Conservation (phyloP, 2,113 vertebrate genomes). For the Pavo muticus region DNA sequence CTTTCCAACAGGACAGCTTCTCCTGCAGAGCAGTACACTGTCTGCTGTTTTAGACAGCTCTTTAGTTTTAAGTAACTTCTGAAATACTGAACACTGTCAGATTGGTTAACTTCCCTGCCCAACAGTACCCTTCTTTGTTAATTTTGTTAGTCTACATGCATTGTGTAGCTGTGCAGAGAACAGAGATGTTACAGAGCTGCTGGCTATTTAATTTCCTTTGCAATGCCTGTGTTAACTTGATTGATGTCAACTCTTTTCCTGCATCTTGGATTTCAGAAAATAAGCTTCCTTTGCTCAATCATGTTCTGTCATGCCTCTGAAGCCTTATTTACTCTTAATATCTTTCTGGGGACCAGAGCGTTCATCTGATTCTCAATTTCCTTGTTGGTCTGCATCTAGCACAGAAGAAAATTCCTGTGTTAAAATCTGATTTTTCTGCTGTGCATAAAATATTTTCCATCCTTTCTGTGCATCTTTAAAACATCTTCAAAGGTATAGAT, state of each 20-base stretch:
- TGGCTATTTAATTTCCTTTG: neutral
- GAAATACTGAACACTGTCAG: neutral
- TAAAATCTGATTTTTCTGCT: neutral
- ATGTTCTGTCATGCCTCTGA: neutral
- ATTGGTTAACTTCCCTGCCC: neutral
- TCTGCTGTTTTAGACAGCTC: neutral
- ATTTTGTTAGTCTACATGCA: neutral
- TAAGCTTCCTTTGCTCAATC: neutral
- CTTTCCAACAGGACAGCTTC: neutral
- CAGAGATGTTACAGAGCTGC: neutral
- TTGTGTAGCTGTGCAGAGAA: neutral
- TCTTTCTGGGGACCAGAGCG: neutral
- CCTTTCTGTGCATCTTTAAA: neutral
- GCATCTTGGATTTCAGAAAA: neutral
- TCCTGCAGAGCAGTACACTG: neutral
- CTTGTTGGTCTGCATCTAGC: neutral
- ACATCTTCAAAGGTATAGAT: neutral
- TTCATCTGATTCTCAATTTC: neutral
- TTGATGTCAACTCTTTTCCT: neutral
- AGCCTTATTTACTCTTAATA: constrained; percentile 9
- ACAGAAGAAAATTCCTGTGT: neutral
- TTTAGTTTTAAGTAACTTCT: neutral
- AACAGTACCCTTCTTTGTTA: neutral
- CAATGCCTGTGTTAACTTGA: neutral
- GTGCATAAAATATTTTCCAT: neutral